Evolutionary conservation across 2,797 vertebrate genomes (phyloP).

Genomic region (Galaxias olidus): DNA sequence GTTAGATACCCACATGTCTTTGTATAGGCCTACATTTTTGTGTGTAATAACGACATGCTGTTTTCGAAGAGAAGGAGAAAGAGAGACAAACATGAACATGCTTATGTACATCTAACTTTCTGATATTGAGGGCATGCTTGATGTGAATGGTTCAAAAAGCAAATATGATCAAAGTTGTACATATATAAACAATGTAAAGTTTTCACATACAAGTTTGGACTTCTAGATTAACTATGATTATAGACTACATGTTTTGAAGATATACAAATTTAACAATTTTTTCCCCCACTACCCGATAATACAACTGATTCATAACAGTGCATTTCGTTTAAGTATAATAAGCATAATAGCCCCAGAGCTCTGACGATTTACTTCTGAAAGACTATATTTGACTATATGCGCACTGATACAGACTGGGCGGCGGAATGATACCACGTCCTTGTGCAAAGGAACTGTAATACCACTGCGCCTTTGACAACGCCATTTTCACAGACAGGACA

Average conservation of each 20-base stretch:
- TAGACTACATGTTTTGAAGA: background rate
- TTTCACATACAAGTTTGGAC: background rate
- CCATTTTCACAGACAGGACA: slow-evolving; percentile 44
- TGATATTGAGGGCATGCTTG: background rate
- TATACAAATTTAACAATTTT: background rate
- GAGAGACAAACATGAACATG: background rate
- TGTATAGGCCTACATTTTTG: too few relatives aligned
- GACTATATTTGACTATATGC: too few relatives aligned
- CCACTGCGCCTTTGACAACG: rapidly evolving
- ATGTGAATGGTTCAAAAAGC: background rate
- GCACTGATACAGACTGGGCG: too few relatives aligned
- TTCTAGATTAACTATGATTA: background rate
- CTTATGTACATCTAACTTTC: background rate
- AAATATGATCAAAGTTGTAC: background rate
- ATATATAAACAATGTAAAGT: background rate
- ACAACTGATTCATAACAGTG: too few relatives aligned
- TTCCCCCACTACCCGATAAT: too few relatives aligned
- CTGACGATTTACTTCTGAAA: too few relatives aligned
- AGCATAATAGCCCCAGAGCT: too few relatives aligned
- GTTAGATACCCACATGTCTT: background rate
- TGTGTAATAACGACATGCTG: background rate
- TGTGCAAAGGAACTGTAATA: background rate
- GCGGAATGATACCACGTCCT: too few relatives aligned
- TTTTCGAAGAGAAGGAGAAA: background rate
- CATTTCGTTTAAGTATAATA: too few relatives aligned